Evolutionary conservation across 2,888 invertebrate species (phyloP).

Genomic region (Sepiola atlantica): DNA sequence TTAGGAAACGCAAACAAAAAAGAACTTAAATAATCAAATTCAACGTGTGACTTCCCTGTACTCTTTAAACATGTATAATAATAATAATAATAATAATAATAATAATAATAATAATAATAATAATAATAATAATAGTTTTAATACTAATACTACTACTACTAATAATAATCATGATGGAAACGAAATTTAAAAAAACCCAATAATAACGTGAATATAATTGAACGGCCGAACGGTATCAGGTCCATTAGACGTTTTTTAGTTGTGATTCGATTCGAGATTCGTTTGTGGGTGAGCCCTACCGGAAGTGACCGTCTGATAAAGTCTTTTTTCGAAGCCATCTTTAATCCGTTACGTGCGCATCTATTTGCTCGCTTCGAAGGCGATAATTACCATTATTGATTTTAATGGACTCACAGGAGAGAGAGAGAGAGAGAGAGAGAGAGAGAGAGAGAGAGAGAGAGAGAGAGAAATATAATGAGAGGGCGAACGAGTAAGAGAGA

Average conservation of each 20-base stretch:
- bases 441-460: no score
- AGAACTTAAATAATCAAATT: neutral
- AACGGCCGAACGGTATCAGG: neutral
- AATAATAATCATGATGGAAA: neutral
- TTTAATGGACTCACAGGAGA: neutral
- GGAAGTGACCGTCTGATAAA: slow-evolving; percentile 18
- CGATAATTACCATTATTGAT: slow-evolving; percentile 32
- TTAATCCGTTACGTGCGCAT: slow-evolving; percentile 15
- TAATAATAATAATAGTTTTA: no score
- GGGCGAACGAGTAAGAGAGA: no score
- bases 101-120: no score
- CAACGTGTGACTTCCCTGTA: neutral
- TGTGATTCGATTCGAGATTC: neutral
- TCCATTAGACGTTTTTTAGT: neutral
- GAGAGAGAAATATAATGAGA: no score
- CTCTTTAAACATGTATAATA: neutral
- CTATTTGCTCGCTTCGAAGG: slow-evolving; percentile 20
- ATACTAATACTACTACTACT: no score
- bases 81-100: no score
- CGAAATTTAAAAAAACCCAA: neutral
- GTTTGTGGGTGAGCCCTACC: slow-evolving; percentile 11
- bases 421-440: neutral
- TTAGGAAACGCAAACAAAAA: neutral
- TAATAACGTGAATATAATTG: neutral
- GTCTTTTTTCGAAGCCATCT: slow-evolving; percentile 1